These are phyloP conservation scores for Drosophila punjabiensis DNA, from an alignment of 1,140 invertebrate genomes.

Conservation along the genomic window DNA sequence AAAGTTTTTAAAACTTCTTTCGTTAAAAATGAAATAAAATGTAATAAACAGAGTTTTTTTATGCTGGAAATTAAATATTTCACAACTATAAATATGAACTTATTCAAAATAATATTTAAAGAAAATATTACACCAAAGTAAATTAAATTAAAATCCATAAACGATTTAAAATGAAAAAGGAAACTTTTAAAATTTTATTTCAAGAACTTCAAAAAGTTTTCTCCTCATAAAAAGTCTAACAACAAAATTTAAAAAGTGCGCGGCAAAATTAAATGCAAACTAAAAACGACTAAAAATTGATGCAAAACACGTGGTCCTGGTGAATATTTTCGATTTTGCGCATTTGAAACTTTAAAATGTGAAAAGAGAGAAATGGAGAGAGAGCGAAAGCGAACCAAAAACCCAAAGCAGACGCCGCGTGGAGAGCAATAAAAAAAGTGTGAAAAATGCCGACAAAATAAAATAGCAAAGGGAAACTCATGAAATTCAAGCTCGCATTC, in stretches of 20 bases:
- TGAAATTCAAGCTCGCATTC: slow-evolving; percentile 34
- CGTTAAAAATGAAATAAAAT: neutral
- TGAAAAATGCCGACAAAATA: slow-evolving; percentile 74
- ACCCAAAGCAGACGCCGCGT: slow-evolving; percentile 36
- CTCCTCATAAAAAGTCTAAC: too few relatives aligned
- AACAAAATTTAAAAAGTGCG: slow-evolving; percentile 27
- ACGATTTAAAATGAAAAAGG: neutral
- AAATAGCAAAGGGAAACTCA: slow-evolving; percentile 55
- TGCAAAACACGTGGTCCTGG: slow-evolving; percentile 52
- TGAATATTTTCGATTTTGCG: slow-evolving; percentile 69
- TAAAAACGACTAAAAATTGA: slow-evolving; percentile 4
- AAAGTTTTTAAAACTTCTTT: too few relatives aligned
- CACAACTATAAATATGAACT: neutral
- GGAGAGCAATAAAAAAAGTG: slow-evolving; percentile 49
- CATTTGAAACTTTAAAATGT: slow-evolving; percentile 80
- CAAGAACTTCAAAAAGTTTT: neutral
- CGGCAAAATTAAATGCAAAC: slow-evolving; percentile 14
- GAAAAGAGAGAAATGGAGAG: slow-evolving; percentile 41
- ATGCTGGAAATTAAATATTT: neutral
- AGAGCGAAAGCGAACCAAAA: slow-evolving; percentile 22
- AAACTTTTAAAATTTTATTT: neutral
- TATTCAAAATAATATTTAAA: neutral
- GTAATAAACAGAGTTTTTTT: neutral
- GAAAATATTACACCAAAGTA: neutral
- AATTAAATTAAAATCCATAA: neutral